These are phyloP conservation scores for Menidia menidia DNA, from an alignment of 2,797 vertebrate genomes.

Conservation along the genomic window DNA sequence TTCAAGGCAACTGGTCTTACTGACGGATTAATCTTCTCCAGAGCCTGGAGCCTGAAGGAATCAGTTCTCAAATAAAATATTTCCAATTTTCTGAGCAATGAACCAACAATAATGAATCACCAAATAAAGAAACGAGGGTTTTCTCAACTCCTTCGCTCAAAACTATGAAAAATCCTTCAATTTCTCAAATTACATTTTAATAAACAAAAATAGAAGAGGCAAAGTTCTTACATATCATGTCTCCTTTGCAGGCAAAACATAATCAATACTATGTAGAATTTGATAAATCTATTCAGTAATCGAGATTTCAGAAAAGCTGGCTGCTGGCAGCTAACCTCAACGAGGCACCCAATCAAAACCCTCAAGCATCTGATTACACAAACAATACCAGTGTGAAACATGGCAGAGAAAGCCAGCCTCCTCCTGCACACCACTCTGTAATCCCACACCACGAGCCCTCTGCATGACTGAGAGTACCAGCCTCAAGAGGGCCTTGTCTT, in stretches of 20 bases:
- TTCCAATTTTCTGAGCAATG: not conserved
- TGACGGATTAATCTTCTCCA: not conserved
- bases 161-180: not conserved
- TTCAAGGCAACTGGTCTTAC: not conserved
- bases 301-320: constrained; percentile 27
- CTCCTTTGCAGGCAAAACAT: not conserved
- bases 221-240: not conserved
- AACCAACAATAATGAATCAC: no score
- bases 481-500: constrained; percentile 40
- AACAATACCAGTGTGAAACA: constrained; percentile 61
- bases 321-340: not conserved
- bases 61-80: not conserved
- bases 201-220: not conserved
- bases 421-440: constrained; percentile 47
- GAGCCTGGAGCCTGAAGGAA: not conserved
- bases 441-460: constrained; percentile 60
- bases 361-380: constrained; percentile 57
- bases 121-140: no score
- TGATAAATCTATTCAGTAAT: constrained; percentile 3
- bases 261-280: constrained; percentile 11
- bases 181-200: constrained; percentile 8
- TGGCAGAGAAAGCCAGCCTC: constrained; percentile 52
- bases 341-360: constrained; percentile 47
- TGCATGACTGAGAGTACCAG: constrained; percentile 55
- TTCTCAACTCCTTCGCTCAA: not conserved